phyloP scores from a whole-genome alignment of 2,797 vertebrate species.

The Micromesistius poutassou region DNA sequence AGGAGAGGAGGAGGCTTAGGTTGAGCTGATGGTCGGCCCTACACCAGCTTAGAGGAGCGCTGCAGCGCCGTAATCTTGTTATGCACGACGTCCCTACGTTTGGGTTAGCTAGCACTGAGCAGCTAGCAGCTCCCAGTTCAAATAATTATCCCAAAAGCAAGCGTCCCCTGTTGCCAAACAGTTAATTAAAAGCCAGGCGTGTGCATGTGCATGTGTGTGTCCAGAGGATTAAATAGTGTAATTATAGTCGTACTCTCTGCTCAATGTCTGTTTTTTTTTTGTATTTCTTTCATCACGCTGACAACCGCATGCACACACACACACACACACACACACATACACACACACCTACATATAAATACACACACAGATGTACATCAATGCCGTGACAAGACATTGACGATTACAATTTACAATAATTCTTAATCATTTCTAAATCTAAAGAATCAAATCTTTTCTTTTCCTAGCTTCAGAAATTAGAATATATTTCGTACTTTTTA shows the following conservation, averaged over 20 bases:
- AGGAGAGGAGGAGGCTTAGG: slow-evolving; percentile 38
- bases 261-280: slow-evolving; percentile 22
- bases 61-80: slow-evolving; percentile 22
- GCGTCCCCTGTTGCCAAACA: slow-evolving; percentile 59
- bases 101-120: too few relatives aligned
- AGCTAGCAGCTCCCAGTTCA: slow-evolving; percentile 20
- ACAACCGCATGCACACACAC: slow-evolving; percentile 32
- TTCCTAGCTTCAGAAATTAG: too few relatives aligned
- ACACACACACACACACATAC: slow-evolving; percentile 14
- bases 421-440: too few relatives aligned
- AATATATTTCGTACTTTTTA: too few relatives aligned
- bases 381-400: neutral
- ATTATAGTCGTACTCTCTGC: slow-evolving; percentile 59
- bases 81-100: too few relatives aligned
- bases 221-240: slow-evolving; percentile 68
- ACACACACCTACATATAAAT: slow-evolving; percentile 3
- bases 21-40: slow-evolving; percentile 34
- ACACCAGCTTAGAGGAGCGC: slow-evolving; percentile 45
- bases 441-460: too few relatives aligned
- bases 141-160: slow-evolving; percentile 65
- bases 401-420: neutral
- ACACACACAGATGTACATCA: neutral
- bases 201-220: slow-evolving; percentile 40
- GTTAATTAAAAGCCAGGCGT: slow-evolving; percentile 64
- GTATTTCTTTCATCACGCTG: slow-evolving; percentile 27